Percentiles rank a stretch among this genome's conserved stretches.
These are phyloP conservation scores for Hyles euphorbiae DNA, from an alignment of 1,140 invertebrate genomes.

Conservation along the genomic window DNA sequence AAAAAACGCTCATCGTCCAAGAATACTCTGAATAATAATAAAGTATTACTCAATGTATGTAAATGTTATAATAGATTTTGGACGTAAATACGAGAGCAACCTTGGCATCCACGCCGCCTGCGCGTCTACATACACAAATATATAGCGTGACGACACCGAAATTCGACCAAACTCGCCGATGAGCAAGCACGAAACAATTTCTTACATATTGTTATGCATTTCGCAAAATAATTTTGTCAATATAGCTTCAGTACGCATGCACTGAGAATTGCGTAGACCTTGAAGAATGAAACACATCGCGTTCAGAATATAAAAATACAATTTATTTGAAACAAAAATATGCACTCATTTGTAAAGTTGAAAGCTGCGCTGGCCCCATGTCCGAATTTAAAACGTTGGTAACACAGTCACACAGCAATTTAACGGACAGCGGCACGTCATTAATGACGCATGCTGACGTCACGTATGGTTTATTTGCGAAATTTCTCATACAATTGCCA, in stretches of 20 bases:
- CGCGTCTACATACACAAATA: constrained; percentile 30
- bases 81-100: constrained; percentile 32
- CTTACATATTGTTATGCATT: background rate
- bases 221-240: background rate
- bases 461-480: background rate
- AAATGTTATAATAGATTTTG: constrained; percentile 14
- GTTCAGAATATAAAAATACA: too few relatives aligned
- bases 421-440: background rate
- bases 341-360: too few relatives aligned
- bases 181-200: constrained; percentile 6
- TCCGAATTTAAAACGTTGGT: too few relatives aligned
- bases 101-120: constrained; percentile 38
- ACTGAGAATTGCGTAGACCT: too few relatives aligned
- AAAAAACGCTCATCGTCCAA: too few relatives aligned
- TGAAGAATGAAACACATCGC: too few relatives aligned
- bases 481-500: too few relatives aligned
- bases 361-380: too few relatives aligned
- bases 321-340: too few relatives aligned
- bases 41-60: constrained; percentile 8
- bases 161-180: constrained; percentile 12
- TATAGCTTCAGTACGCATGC: too few relatives aligned
- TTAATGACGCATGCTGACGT: constrained; percentile 7
- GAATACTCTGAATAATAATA: too few relatives aligned
- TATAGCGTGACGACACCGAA: constrained; percentile 18
- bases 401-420: background rate